Evolutionary conservation across 2,113 vertebrate species (phyloP).

Genomic region (Hirundichthys speculiger): DNA sequence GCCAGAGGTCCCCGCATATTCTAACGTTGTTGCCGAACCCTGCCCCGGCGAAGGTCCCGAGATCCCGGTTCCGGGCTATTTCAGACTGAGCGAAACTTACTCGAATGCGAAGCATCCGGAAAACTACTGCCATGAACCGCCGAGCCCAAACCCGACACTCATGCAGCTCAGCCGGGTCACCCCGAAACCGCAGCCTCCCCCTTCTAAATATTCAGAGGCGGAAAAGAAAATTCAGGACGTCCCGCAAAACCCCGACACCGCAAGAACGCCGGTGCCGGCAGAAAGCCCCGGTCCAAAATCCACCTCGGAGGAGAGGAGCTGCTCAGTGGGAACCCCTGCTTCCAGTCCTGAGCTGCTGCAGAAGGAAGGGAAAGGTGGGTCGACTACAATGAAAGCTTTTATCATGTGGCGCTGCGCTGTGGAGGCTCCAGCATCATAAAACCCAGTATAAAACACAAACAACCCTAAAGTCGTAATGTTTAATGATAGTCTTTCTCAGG

Average conservation of each 20-base stretch:
- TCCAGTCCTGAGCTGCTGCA: constrained; percentile 95
- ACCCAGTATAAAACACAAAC: constrained; percentile 89
- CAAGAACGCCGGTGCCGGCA: constrained; percentile 85
- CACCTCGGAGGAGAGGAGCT: constrained; percentile 87
- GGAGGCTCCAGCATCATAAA: constrained; percentile 89
- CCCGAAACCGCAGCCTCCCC: constrained; percentile 87
- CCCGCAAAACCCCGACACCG: constrained; percentile 83
- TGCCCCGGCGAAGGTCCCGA: constrained; percentile 94
- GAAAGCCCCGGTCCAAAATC: constrained; percentile 90
- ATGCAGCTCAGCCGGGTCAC: constrained; percentile 93
- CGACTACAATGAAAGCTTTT: constrained; percentile 85
- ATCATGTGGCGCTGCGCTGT: constrained; percentile 86
- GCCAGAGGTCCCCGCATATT: constrained; percentile 91
- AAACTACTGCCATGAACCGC: constrained; percentile 89
- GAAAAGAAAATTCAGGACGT: constrained; percentile 91
- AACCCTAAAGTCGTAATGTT: constrained; percentile 90
- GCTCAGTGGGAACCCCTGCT: constrained; percentile 88
- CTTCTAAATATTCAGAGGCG: constrained; percentile 83
- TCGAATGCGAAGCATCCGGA: constrained; percentile 94
- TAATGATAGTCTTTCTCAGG: constrained; percentile 86
- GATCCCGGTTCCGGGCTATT: constrained; percentile 98
- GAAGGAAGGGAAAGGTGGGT: constrained; percentile 98
- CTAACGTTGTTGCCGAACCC: constrained; percentile 90
- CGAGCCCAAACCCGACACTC: constrained; percentile 91
- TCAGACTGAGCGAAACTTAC: constrained; percentile 99